Evolutionary conservation across 2,888 invertebrate genomes (phyloP), one percentile per base, ranked within the genome.

Genomic region (Torymus aiolomorphi): DNA sequence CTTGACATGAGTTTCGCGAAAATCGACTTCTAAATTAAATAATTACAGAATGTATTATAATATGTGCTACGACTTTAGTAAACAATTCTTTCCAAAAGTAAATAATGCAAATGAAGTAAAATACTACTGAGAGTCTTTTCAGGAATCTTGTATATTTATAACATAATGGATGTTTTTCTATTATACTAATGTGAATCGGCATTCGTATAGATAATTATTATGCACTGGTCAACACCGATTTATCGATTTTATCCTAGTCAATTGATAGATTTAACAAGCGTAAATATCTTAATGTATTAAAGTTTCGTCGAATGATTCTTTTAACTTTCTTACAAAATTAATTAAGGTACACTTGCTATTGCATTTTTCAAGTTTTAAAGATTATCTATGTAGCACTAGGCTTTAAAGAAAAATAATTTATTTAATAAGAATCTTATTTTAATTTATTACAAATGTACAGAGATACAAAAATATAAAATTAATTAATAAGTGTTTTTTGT

Each of bases 231-330:
- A 49, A 69, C 49, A 69, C 59, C 20, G 20, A 66, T 81, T 74
- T 73, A 83, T 82, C 83, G 80, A 83, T 76, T 70, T 86, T 85
- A 85, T 85, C 83, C 87, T 88, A 88, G 88, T 88, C 88, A 88
- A 87, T 87, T 87, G 84, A 85, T 87, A 86, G 84, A 76, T 83
- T 85, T 84, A 84, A 83, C n/a, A n/a, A 31, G 57, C 62, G 51
- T 67, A 51, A 59, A 16, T 11, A 49, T 51, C 18, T 75, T n/a
- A 66, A 24, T 18, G 14, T 54, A 54, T 63, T 18, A 18, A 62
- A 67, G 24, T 49, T 62, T 73, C 18, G 59, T 72, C 65, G 31
- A 65, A 75, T n/a, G 42, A 63, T 54, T 66, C 42, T 75, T 70
- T 69, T 14, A 18, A 52, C 51, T 3, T 69, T 54, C 52, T 54